Evolutionary conservation across 1,140 invertebrate species (phyloP).

Genomic region (Tachypleus tridentatus): DNA sequence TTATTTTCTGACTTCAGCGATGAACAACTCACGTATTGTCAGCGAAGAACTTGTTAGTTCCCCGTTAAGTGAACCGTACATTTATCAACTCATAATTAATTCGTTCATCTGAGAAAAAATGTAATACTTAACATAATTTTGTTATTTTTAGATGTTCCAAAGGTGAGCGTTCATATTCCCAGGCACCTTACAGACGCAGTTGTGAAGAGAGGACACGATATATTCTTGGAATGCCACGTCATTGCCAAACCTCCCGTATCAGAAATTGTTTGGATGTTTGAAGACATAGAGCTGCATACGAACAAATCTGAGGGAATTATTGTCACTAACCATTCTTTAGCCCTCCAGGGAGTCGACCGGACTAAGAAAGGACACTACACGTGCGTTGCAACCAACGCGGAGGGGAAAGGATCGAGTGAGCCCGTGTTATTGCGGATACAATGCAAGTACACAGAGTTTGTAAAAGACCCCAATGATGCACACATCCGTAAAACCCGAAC

Average conservation of each 20-base stretch:
- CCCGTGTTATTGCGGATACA: conserved; percentile 72
- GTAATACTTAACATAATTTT: no score
- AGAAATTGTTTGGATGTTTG: conserved; percentile 67
- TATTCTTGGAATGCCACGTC: conserved; percentile 80
- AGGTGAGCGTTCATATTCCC: no score
- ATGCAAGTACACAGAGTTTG: conserved; percentile 15
- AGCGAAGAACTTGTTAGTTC: no score
- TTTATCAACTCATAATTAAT: no score
- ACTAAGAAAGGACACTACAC: conserved; percentile 46
- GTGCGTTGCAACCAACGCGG: conserved; percentile 75
- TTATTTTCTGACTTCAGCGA: no score
- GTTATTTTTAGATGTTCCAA: no score
- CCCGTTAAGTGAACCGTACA: no score
- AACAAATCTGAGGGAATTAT: conserved; percentile 50
- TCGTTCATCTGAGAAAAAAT: no score
- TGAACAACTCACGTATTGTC: no score
- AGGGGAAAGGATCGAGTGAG: conserved; percentile 73
- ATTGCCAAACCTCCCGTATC: conserved; percentile 73
- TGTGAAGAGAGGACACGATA: conserved; percentile 54
- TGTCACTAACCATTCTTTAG: conserved; percentile 54
- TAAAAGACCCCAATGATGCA: no score
- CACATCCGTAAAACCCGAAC: no score
- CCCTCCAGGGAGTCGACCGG: conserved; percentile 28
- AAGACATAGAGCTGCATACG: conserved; percentile 33
- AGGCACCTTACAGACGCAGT: conserved; percentile 54